Evolutionary conservation across 2,888 invertebrate genomes (phyloP), one percentile per base, ranked within the genome.

Genomic region (Callyntrura guangdongensis): DNA sequence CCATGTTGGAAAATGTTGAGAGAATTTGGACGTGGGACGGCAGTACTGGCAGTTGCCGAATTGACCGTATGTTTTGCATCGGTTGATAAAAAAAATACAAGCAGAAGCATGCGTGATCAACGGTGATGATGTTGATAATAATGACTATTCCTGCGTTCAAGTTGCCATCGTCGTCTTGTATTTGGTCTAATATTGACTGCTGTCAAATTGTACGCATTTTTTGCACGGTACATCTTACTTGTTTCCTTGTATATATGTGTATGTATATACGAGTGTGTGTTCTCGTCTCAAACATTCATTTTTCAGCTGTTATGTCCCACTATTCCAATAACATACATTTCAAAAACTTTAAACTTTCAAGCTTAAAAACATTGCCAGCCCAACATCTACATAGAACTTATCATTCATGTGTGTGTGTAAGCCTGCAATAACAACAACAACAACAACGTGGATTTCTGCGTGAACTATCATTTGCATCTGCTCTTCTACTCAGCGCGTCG

Each of bases 311-410:
- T 69, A 90, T 92, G 93, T 91, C 93, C 93, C 93, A 93, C 93
- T 93, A 90, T 90, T 93, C 93, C 91, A 93, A 92, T 93, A 93
- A 93, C 93, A 93, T 92, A 93, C 93, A 93, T 93, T 92, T 89
- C 77, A 92, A 77, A 87, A 47, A 79, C 27, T 89, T 79, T 84
- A 87, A 87, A 72, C 79, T 90, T 67, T 82, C 82, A 82, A 82
- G 61, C 53, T 59, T 36, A 36, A 83, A 83, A 67, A 69, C 79
- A 61, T 61, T 74, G 53, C 56, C 36, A 90, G 81, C 69, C 20
- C 47, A 67, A 22, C 47, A 49, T 49, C n/a, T 49, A 69, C 69
- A 69, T n/a, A 59, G 14, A 27, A n/a, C 12, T 53, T 77, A 53
- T 49, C 77, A 74, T 47, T 61, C 22, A 22, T 11, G n/a, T 67